phyloP scores from a whole-genome alignment of 2,888 invertebrate genomes.

The Norana najaformis region DNA sequence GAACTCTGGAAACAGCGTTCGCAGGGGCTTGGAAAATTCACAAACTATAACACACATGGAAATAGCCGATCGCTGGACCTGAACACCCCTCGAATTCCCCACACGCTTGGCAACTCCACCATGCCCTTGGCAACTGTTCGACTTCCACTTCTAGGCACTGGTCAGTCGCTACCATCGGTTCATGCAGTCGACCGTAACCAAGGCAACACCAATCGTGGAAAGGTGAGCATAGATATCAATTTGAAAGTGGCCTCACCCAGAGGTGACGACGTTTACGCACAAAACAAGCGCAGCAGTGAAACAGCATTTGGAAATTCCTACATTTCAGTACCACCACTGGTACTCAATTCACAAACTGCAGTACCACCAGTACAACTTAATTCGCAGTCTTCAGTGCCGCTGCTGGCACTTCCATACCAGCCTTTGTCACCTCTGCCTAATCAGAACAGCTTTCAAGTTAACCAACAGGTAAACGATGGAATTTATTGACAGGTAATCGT shows the following conservation, averaged over 20 bases:
- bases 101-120: neutral
- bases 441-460: neutral
- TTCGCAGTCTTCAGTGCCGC: neutral
- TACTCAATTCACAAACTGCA: neutral
- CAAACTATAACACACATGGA: neutral
- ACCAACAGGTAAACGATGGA: neutral
- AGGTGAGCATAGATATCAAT: neutral
- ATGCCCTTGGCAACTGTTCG: neutral
- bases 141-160: neutral
- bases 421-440: neutral
- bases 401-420: neutral
- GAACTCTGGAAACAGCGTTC: neutral
- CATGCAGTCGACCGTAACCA: neutral
- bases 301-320: neutral
- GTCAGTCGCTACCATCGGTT: neutral
- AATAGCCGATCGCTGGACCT: neutral
- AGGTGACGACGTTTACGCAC: neutral
- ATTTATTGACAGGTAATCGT: neutral
- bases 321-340: neutral
- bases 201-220: neutral
- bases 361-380: neutral
- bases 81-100: neutral
- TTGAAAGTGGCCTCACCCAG: neutral
- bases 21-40: neutral
- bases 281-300: slow-evolving; percentile 4